phyloP scores from a whole-genome alignment of 1,140 invertebrate genomes.

The Diprion similis region DNA sequence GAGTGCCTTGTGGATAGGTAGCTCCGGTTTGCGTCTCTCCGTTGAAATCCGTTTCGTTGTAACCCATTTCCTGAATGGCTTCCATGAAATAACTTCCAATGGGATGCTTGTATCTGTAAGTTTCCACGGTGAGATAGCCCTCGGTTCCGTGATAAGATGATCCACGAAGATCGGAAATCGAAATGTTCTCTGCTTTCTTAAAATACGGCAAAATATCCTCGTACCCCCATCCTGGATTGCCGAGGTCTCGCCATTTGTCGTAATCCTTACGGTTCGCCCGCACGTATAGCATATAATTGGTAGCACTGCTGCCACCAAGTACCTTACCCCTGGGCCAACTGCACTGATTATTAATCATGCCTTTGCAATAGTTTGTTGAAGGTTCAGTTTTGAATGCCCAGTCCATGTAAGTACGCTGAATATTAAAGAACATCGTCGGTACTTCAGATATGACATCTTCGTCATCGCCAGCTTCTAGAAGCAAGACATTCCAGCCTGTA shows the following conservation, averaged over 20 bases:
- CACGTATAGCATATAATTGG: constrained; percentile 75
- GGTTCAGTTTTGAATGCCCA: constrained; percentile 80
- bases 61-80: constrained; percentile 24
- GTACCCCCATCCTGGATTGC: constrained; percentile 71
- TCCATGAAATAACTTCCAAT: constrained; percentile 59
- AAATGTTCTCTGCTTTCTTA: constrained; percentile 79
- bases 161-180: constrained; percentile 71
- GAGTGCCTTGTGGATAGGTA: constrained; percentile 22
- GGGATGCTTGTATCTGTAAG: constrained; percentile 80
- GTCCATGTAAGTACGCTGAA: constrained; percentile 75
- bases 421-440: constrained; percentile 74
- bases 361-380: constrained; percentile 67
- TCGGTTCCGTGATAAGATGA: constrained; percentile 72
- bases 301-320: constrained; percentile 69
- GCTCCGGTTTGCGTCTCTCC: constrained; percentile 24
- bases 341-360: constrained; percentile 45
- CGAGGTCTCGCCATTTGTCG: constrained; percentile 66
- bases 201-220: constrained; percentile 84
- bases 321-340: constrained; percentile 61
- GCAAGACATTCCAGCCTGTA: constrained; percentile 70
- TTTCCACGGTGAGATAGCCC: constrained; percentile 73
- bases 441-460: constrained; percentile 76
- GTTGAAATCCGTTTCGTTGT: constrained; percentile 18
- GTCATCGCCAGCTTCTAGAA: constrained; percentile 78
- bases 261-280: constrained; percentile 70